Evolutionary conservation across 1,140 invertebrate genomes (phyloP), one percentile per base, ranked within the genome.

Genomic region (Dolichoris vasculosae): DNA sequence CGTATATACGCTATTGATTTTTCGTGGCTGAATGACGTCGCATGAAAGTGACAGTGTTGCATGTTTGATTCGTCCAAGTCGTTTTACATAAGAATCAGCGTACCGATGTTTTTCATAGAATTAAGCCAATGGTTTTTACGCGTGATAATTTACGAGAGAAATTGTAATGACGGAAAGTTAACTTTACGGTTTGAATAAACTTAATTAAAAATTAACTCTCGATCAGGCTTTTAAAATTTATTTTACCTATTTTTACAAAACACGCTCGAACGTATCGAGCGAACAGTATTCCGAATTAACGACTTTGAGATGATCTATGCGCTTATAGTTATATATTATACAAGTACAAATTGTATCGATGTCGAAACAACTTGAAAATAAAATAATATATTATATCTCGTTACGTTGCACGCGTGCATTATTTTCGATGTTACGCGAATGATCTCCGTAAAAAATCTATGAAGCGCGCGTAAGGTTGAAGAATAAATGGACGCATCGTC

Each of bases 41-140:
- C 35, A 38, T 69, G 32, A 69, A 69, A 38, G 35, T 69, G 67
- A 69, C 67, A 69, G 67, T 69, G 35, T 69, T 67, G 64, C 69
- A n/a, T n/a, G 26, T n/a, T 43, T 43, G 38, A 73, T 43, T 73
- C n/a, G 35, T 4, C 0, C 20, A 9, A 26, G 20, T 73, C n/a
- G 23, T 73, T 43, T 43, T 73, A 43, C 38, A 73, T 73, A 73
- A 43, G 38, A 26, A 73, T 73, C 15, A 17, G 32, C 69, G n/a
- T 73, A 73, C 8, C 15, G 11, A 43, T 9, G 11, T 69, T 69
- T 69, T 38, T 35, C 20, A 23, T 69, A 6, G 32, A 20, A 69
- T 17, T 38, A 23, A 69, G 20, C 7, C 17, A 20, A 7, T 30
- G 8, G 20, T 38, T 30, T 69, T 69, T 69, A 59, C 20, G 9